These are phyloP conservation scores for Pseudochromis fuscus DNA, from an alignment of 2,797 vertebrate species.

Conservation along the genomic window DNA sequence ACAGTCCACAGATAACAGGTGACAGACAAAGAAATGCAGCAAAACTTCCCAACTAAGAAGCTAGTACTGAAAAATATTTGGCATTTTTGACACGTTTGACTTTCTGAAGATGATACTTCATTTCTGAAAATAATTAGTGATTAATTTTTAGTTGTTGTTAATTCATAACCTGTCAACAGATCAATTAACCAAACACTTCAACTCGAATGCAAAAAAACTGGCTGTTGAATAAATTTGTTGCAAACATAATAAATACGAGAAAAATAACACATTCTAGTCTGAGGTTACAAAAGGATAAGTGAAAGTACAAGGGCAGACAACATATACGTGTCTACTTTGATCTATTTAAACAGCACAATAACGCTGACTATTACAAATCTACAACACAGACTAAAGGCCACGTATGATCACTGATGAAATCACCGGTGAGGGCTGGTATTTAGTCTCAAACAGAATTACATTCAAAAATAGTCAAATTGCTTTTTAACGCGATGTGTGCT, in stretches of 20 bases:
- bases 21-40: not conserved
- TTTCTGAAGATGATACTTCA: too few species aligned
- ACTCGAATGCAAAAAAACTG: not conserved
- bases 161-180: not conserved
- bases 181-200: not conserved
- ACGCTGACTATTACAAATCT: not conserved
- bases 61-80: not conserved
- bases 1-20: not conserved
- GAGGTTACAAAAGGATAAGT: not conserved
- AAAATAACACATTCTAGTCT: not conserved
- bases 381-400: constrained; percentile 33
- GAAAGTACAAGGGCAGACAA: not conserved
- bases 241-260: not conserved
- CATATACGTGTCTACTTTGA: not conserved
- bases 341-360: not conserved
- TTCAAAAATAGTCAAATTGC: not conserved
- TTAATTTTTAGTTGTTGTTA: not conserved
- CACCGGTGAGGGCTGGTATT: too few species aligned
- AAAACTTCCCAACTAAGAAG: not conserved
- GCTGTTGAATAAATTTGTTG: not conserved
- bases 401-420: constrained; percentile 23
- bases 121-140: not conserved
- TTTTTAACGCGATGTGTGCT: not conserved
- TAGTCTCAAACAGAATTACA: not conserved
- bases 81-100: not conserved